Conservation (phyloP, 2,797 vertebrate genomes). For the Cossypha niveicapilla region DNA sequence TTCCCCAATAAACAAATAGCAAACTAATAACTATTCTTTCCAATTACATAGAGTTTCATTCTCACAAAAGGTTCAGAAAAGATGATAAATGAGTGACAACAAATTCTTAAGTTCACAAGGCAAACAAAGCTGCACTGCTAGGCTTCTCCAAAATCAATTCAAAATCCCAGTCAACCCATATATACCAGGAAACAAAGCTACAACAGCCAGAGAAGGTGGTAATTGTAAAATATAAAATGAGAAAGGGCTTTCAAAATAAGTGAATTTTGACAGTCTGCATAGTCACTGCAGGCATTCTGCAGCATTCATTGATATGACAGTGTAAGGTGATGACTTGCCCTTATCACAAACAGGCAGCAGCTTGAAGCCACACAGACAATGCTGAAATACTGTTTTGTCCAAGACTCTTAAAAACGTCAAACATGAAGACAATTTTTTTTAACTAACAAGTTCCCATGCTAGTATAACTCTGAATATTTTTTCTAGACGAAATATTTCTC, state of each 20-base stretch:
- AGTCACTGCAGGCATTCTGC: neutral
- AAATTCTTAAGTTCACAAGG: neutral
- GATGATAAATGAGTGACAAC: neutral
- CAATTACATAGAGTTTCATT: neutral
- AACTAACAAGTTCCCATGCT: neutral
- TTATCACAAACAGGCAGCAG: slow-evolving; percentile 22
- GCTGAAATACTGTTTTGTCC: neutral
- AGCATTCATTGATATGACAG: neutral
- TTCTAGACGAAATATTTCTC: neutral
- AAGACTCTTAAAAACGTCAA: neutral
- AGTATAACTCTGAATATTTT: neutral
- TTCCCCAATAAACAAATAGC: neutral
- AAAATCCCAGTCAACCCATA: neutral
- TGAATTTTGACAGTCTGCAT: neutral
- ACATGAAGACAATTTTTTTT: neutral
- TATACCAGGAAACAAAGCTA: neutral
- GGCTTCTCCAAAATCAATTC: neutral
- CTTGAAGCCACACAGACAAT: neutral
- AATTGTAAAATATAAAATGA: neutral
- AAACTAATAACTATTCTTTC: neutral
- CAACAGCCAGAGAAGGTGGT: neutral
- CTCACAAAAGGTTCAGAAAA: neutral
- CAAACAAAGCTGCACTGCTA: neutral
- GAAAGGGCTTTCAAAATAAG: neutral
- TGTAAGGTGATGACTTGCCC: neutral